These are phyloP conservation scores for Amphiprion ocellaris DNA, from an alignment of 2,113 vertebrate genomes.

Conservation along the genomic window DNA sequence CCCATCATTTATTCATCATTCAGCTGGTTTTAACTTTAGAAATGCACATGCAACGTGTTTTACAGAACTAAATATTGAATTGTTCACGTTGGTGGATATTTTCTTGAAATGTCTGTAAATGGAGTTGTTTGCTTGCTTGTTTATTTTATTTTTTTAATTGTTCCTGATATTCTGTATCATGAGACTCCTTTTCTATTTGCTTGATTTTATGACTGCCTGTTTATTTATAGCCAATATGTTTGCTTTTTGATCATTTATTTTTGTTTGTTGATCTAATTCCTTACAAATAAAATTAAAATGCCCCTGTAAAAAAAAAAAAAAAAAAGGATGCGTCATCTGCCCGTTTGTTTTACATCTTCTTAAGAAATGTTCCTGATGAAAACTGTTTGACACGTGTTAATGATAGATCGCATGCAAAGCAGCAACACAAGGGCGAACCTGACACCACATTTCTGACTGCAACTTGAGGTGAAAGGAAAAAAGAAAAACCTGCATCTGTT, in stretches of 20 bases:
- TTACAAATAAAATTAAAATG: conserved; percentile 49
- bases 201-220: conserved; percentile 9
- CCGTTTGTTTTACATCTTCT: conserved; percentile 4
- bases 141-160: conserved; percentile 15
- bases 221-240: neutral
- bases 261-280: conserved; percentile 20
- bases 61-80: neutral
- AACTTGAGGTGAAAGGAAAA: neutral
- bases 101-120: conserved; percentile 13
- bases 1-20: conserved; percentile 13
- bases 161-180: conserved; percentile 12
- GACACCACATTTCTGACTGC: conserved; percentile 35
- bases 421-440: conserved; percentile 12
- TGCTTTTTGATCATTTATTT: conserved; percentile 11
- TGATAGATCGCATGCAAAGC: conserved; percentile 17
- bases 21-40: conserved; percentile 8
- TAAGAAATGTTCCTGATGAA: conserved; percentile 25
- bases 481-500: conserved; percentile 4
- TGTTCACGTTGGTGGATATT: conserved; percentile 16
- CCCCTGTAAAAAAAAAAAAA: conserved; percentile 30
- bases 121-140: neutral
- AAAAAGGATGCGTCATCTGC: conserved; percentile 22
- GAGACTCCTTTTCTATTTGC: neutral
- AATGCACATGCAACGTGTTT: neutral
- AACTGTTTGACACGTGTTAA: conserved; percentile 16